Evolutionary conservation across 2,113 vertebrate species (phyloP).

Genomic region (Ondatra zibethicus): DNA sequence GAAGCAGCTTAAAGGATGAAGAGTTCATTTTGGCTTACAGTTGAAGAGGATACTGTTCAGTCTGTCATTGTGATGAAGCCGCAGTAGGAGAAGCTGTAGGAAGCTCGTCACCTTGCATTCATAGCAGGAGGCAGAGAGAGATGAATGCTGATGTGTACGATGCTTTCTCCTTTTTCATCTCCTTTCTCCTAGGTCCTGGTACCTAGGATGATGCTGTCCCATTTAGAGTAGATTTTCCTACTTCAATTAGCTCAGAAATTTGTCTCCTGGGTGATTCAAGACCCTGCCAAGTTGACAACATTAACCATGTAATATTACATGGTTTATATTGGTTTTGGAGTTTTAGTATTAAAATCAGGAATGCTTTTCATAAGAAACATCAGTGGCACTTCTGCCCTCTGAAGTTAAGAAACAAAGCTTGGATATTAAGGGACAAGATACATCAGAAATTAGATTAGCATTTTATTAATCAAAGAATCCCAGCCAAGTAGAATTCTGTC

Average conservation of each 20-base stretch:
- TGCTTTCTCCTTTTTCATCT: not conserved
- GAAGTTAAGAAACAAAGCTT: not conserved
- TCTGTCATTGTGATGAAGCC: not conserved
- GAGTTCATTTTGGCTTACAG: not conserved
- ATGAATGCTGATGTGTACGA: not conserved
- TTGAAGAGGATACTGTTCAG: not conserved
- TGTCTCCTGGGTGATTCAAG: not conserved
- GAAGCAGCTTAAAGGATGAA: not conserved
- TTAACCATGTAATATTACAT: not conserved
- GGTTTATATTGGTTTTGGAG: not conserved
- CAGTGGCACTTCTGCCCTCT: not conserved
- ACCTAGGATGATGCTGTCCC: not conserved
- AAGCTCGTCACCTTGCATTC: not conserved
- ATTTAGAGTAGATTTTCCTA: not conserved
- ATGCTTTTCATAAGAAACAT: not conserved
- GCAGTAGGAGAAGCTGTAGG: not conserved
- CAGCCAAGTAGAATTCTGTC: not conserved
- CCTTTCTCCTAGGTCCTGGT: not conserved
- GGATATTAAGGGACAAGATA: not conserved
- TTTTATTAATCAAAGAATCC: not conserved
- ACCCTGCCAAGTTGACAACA: not conserved
- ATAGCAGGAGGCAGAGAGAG: not conserved
- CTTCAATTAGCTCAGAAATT: not conserved
- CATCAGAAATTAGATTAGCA: not conserved
- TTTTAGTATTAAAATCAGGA: not conserved